A percentile compares a stretch with the other conserved stretches of the same genome.
Conservation (phyloP, 2,888 invertebrate species). For the Gari tellinella region DNA sequence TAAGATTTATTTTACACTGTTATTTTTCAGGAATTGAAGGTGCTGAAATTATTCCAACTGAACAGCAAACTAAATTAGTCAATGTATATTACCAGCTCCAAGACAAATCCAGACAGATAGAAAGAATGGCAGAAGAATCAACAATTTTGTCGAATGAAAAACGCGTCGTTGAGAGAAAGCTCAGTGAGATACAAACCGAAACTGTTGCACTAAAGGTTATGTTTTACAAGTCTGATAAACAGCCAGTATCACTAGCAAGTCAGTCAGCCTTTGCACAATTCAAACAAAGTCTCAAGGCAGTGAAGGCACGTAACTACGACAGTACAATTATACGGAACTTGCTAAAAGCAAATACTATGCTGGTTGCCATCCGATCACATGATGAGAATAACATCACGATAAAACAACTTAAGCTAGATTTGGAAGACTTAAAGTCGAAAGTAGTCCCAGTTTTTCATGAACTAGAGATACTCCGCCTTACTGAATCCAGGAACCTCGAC, state of each 20-base stretch:
- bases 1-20: background rate
- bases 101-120: slow-evolving; percentile 14
- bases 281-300: background rate
- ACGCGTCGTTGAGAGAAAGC: background rate
- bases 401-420: background rate
- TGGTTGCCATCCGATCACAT: slow-evolving; percentile 7
- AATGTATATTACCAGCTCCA: slow-evolving; percentile 38
- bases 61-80: slow-evolving; percentile 26
- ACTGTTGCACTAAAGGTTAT: background rate
- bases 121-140: slow-evolving; percentile 12
- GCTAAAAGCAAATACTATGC: slow-evolving; percentile 3
- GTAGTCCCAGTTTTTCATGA: slow-evolving; percentile 2
- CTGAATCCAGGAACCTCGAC: slow-evolving; percentile 3
- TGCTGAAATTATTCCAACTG: slow-evolving; percentile 17
- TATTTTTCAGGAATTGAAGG: slow-evolving; percentile 15
- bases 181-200: background rate
- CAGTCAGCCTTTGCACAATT: slow-evolving; percentile 2
- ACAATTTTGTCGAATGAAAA: slow-evolving; percentile 2
- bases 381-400: background rate
- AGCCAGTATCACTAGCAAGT: slow-evolving; percentile 7
- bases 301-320: background rate
- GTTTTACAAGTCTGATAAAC: background rate
- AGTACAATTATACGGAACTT: slow-evolving; percentile 4
- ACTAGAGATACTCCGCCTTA: slow-evolving; percentile 11
- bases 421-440: slow-evolving; percentile 1